A percentile compares a stretch with the other conserved stretches of the same genome.
Evolutionary conservation across 2,113 vertebrate species (phyloP).

Genomic region (Ptyas mucosa): DNA sequence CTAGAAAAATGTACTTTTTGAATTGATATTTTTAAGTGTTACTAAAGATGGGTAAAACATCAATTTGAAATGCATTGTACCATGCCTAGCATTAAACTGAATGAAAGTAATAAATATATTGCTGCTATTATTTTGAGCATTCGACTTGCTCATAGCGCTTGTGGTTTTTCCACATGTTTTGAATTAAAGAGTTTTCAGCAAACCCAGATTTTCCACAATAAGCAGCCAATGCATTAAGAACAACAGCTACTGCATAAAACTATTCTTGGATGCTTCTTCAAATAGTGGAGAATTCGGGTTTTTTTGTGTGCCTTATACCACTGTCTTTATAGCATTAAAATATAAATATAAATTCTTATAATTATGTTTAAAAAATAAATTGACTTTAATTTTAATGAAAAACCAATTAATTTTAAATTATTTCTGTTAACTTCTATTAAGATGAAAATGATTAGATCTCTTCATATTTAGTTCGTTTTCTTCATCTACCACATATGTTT

Average conservation of each 20-base stretch:
- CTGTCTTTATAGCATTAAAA: not conserved
- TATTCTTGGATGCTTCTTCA: not conserved
- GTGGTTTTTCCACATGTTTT: not conserved
- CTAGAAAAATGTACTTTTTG: not conserved
- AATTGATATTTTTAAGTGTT: not conserved
- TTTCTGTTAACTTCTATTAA: not conserved
- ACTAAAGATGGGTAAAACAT: not conserved
- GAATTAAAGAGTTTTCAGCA: not conserved
- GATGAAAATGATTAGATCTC: not conserved
- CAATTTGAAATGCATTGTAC: not conserved
- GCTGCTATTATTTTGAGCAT: not conserved
- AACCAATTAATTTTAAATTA: accelerated
- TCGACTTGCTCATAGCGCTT: not conserved
- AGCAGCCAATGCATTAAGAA: not conserved
- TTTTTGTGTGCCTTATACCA: not conserved
- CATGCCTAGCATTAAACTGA: not conserved
- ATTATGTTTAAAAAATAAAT: constrained; percentile 27
- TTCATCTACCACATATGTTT: not conserved
- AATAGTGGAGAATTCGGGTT: not conserved
- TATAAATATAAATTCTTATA: not conserved
- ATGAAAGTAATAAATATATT: not conserved
- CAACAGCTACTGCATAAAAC: not conserved
- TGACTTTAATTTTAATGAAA: constrained; percentile 29
- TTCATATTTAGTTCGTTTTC: not conserved
- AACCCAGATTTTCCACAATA: not conserved